Evolutionary conservation across 2,113 vertebrate genomes (phyloP), one percentile per base, ranked within the genome.

Genomic region (Casuarius casuarius): DNA sequence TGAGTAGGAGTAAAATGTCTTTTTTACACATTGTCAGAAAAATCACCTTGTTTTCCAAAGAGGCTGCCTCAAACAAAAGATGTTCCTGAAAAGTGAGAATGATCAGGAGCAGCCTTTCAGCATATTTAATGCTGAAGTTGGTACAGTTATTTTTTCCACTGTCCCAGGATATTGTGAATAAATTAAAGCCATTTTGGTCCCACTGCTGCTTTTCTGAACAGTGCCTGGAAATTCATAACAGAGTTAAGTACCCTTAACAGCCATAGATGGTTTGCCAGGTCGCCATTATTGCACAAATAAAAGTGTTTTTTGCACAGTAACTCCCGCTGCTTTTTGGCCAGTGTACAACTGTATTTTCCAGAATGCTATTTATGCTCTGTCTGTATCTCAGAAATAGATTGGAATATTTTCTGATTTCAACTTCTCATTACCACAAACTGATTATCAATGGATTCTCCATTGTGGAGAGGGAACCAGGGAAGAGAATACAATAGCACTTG

Each of bases 391-490:
- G 59, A 87, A 95, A 75, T 38, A 76, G 54, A 88, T 10, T 72
- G 86, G 38, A 89, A 87, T 97, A 80, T 90, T 90, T 95, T 93
- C 87, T 83, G 73, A 86, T 95, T 92, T 93, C 86, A 70, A 5
- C 59, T 90, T 83, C 88, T 95, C 81, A 83, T 95, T 93, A 94
- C 33, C 54, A 82, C 75, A 84, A 23, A 95, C 92, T 83, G 23
- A 92, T 96, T 97, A 84, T 93, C 93, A 93, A 70, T 70, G 78
- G 42, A 89, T 95, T 89, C 72, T 95, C 78, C 75, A 81, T 81
- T 94, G 71, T 87, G 81, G 49, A 78, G 59, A 81, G 22, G 48
- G 61, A 96, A 92, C 49, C n/a, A 75, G 56, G 16, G 52, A 92
- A 87, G 14, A 65, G 15, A 95, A 70, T 54, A 94, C 75, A 87